phyloP scores from a whole-genome alignment of 2,113 vertebrate genomes.

The Leuciscus idus region DNA sequence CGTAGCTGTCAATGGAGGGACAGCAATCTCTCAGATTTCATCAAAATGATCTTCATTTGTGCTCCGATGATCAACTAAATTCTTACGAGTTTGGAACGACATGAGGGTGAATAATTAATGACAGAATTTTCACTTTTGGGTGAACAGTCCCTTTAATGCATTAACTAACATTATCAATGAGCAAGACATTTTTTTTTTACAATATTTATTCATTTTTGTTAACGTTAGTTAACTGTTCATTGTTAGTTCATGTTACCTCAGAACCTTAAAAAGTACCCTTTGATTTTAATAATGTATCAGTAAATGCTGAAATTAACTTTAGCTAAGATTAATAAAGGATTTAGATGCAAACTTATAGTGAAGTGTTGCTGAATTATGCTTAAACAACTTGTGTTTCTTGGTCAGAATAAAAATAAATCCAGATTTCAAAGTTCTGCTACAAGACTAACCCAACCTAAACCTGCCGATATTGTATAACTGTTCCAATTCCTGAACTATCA shows the following conservation, averaged over 20 bases:
- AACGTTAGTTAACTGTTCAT: not conserved
- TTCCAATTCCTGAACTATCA: not conserved
- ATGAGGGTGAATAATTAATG: no score
- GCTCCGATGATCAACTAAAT: no score
- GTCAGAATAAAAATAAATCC: not conserved
- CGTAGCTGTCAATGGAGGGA: no score
- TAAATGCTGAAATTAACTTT: not conserved
- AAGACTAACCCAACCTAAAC: not conserved
- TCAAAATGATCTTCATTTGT: no score
- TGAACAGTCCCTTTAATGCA: not conserved
- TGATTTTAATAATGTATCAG: not conserved
- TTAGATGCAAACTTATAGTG: no score
- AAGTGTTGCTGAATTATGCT: not conserved
- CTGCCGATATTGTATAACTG: not conserved
- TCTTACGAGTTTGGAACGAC: no score
- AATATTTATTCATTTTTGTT: not conserved
- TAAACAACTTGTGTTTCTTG: not conserved
- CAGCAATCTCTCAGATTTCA: no score
- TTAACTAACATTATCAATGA: not conserved
- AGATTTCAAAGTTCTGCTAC: not conserved
- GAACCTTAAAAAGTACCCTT: not conserved
- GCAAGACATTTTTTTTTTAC: not conserved
- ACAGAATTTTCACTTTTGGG: no score
- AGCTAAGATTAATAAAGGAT: not conserved
- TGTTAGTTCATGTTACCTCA: not conserved